These are phyloP conservation scores for Hyperoplus lanceolatus DNA, from an alignment of 2,797 vertebrate genomes.

Conservation along the genomic window DNA sequence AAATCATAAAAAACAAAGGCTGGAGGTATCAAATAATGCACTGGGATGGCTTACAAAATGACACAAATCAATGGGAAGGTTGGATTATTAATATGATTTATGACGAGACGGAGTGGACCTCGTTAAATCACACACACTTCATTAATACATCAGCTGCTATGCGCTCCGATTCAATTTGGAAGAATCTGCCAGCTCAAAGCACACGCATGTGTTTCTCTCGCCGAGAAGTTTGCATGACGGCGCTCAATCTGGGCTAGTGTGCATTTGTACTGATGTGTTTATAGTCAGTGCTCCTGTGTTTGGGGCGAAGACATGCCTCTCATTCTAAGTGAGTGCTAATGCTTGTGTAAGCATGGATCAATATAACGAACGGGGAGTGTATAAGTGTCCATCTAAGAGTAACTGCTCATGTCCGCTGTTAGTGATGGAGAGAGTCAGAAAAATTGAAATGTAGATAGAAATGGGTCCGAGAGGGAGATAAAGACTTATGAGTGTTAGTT, in stretches of 20 bases:
- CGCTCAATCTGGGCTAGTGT: background rate
- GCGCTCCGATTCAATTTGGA: conserved; percentile 39
- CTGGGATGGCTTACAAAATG: conserved; percentile 48
- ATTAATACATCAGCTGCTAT: conserved; percentile 68
- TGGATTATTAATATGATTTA: conserved; percentile 75
- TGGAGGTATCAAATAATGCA: conserved; percentile 60
- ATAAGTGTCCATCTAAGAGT: conserved; percentile 80
- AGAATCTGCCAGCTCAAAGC: conserved; percentile 30
- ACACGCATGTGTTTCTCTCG: conserved; percentile 23
- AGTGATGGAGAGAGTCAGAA: conserved; percentile 49
- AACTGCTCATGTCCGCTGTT: conserved; percentile 65
- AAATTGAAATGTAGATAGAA: conserved; percentile 41
- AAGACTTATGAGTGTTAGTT: conserved; percentile 30
- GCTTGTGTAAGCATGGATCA: conserved; percentile 85
- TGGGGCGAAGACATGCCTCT: conserved; percentile 74
- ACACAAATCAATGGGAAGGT: conserved; percentile 63
- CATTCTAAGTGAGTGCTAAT: conserved; percentile 85
- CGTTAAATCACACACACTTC: conserved; percentile 76
- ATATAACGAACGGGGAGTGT: conserved; percentile 82
- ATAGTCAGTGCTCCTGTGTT: conserved; percentile 43
- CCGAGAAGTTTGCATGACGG: conserved; percentile 16
- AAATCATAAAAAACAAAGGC: conserved; percentile 63
- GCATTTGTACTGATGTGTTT: conserved; percentile 29
- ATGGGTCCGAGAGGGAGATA: conserved; percentile 30
- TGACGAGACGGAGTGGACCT: conserved; percentile 53